Base-by-base conservation (phyloP, 2,113 vertebrate species). In the Hemibagrus wyckioides region DNA sequence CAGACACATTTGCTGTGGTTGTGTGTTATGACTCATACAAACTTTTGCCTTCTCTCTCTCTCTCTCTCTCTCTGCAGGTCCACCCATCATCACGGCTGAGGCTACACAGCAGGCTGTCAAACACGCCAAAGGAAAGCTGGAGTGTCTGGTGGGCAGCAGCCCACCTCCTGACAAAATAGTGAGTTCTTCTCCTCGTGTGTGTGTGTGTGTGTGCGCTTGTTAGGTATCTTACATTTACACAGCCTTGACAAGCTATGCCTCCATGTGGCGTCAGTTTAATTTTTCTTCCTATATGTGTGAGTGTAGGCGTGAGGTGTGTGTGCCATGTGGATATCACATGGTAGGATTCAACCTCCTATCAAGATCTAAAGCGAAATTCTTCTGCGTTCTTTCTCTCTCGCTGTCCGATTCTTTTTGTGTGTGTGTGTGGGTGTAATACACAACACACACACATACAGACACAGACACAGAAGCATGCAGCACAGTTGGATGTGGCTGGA, bases 121-220 rank as follows among this genome's bases (percentile, higher is more conserved):
- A 89, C 96, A 96, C 87, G 95, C 95, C 85, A 96, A 97, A 69
- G 96, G 96, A 87, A 96, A 96, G 88, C 94, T 98, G 71, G 96
- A 97, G 92, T 98, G 97, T 88, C 89, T 96, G 30, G 96, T 98
- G 92, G 96, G 93, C 57, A 97, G 96, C 89, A 96, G 95, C 39
- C 97, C 97, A 0, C 93, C 94, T 0, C 97, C 97, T 17, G 97
- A 97, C 80, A 95, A 96, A n/a, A 97, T 98, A 87, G 97, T 98
- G 94, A 96, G 97, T 91, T 33, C 82, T 44, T 15, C 79, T 44
- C 61, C 44, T 67, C 25, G 1, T 85, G 11, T 77, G 41, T 85
- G 30, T 69, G 8, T 87, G 81, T 56, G 88, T 86, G 77, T 23
- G 44, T 90, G n/a, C 44, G 76, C 44, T 59, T 79, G 84, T 85